phyloP scores from a whole-genome alignment of 1,140 invertebrate genomes.

The Plodia interpunctella region DNA sequence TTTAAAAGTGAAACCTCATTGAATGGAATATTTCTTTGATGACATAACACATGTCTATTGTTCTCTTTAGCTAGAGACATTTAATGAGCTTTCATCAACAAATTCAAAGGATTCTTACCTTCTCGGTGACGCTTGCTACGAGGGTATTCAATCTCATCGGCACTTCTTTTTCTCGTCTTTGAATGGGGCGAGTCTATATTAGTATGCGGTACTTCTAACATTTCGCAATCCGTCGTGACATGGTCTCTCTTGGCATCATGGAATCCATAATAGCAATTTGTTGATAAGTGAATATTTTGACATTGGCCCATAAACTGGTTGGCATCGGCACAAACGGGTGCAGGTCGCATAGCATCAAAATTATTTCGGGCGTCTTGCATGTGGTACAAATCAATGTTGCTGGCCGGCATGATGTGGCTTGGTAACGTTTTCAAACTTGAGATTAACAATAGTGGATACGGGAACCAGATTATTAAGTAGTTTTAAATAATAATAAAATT shows the following conservation, averaged over 20 bases:
- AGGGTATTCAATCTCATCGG: conserved; percentile 44
- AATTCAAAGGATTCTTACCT: conserved; percentile 50
- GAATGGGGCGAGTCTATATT: conserved; percentile 22
- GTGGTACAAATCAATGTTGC: conserved; percentile 54
- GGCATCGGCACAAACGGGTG: conserved; percentile 54
- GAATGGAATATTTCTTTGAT: conserved; percentile 22
- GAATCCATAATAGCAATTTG: conserved; percentile 67
- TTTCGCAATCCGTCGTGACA: conserved; percentile 53
- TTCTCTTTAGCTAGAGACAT: conserved; percentile 9
- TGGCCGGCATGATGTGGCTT: conserved; percentile 49
- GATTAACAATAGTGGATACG: too few species aligned
- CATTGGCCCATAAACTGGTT: conserved; percentile 59
- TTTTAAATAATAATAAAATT: neutral
- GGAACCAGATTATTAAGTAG: too few species aligned
- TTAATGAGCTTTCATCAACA: conserved; percentile 44
- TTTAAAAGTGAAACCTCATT: conserved; percentile 43
- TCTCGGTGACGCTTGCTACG: conserved; percentile 59
- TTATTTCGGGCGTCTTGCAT: conserved; percentile 69
- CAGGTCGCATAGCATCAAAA: conserved; percentile 61
- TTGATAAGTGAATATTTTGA: conserved; percentile 63
- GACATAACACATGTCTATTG: too few species aligned
- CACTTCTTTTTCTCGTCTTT: conserved; percentile 56
- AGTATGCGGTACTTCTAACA: conserved; percentile 37
- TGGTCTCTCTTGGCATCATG: conserved; percentile 42
- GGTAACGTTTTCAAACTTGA: too few species aligned